A percentile compares a stretch with the other conserved stretches of the same genome.
These are phyloP conservation scores for Halichondria panicea DNA, from an alignment of 37 sponge, comb jelly and placozoan species.

Conservation along the genomic window DNA sequence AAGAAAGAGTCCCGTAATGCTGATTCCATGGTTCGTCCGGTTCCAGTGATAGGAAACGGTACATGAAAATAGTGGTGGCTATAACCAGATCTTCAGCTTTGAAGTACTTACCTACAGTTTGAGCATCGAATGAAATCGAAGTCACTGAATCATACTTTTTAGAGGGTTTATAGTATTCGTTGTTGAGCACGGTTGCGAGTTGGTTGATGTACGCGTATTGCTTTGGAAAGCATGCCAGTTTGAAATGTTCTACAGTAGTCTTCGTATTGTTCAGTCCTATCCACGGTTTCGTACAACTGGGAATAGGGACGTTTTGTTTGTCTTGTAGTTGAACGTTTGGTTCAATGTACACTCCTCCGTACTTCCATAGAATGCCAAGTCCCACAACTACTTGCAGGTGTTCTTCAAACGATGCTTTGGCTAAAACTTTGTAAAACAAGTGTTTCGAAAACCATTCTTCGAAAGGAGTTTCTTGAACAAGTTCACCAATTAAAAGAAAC, in stretches of 20 bases:
- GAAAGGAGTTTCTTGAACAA: background rate
- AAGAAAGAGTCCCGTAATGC: constrained; percentile 10
- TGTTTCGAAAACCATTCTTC: background rate
- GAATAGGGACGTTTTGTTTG: background rate
- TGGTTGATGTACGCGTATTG: background rate
- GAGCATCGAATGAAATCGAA: background rate
- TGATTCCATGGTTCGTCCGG: background rate
- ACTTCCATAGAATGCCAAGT: background rate
- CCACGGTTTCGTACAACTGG: background rate
- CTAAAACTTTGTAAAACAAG: background rate
- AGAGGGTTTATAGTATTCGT: background rate
- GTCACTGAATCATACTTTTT: too few relatives aligned
- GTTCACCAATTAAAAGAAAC: background rate
- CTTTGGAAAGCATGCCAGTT: background rate
- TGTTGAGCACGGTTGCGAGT: background rate
- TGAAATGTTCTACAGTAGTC: background rate
- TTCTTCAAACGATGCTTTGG: background rate
- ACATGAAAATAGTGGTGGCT: too few relatives aligned
- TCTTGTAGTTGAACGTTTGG: too few relatives aligned
- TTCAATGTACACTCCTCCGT: background rate
- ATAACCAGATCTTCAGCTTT: background rate
- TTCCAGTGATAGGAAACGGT: too few relatives aligned
- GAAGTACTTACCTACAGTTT: background rate
- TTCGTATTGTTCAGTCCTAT: too few relatives aligned
- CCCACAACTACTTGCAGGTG: background rate